Conservation (phyloP, 2,113 vertebrate species). For the Fregata magnificens region DNA sequence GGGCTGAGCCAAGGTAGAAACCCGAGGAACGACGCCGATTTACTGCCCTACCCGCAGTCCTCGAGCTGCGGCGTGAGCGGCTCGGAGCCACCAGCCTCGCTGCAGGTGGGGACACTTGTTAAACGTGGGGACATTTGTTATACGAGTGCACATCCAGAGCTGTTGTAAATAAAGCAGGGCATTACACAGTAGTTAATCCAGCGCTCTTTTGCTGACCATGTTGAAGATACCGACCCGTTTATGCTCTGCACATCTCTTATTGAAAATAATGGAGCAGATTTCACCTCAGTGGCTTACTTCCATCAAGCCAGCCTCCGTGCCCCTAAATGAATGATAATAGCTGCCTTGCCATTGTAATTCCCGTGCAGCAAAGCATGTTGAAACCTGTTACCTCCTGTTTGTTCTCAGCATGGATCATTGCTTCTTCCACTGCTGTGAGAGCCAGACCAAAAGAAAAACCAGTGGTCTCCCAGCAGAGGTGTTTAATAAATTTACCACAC, state of each 20-base stretch:
- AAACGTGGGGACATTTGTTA: background rate
- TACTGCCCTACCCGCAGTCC: background rate
- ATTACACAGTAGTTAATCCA: background rate
- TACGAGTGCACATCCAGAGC: background rate
- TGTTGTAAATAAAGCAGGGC: background rate
- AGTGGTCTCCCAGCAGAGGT: background rate
- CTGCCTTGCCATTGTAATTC: background rate
- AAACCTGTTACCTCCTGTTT: constrained; percentile 21
- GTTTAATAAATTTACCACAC: background rate
- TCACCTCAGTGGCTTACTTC: background rate
- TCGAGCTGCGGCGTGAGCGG: accelerated
- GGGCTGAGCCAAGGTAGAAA: background rate
- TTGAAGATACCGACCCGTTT: background rate
- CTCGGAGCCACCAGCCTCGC: background rate
- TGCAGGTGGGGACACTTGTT: background rate
- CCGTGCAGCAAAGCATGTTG: background rate
- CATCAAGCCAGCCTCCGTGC: background rate
- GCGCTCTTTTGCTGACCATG: background rate
- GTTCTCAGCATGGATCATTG: constrained; percentile 43
- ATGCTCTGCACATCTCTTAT: background rate
- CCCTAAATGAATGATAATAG: background rate
- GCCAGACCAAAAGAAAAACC: background rate
- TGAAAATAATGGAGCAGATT: background rate
- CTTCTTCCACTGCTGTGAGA: background rate
- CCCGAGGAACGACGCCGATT: accelerated